Evolutionary conservation across 1,140 invertebrate genomes (phyloP).

Genomic region (Araneus ventricosus): DNA sequence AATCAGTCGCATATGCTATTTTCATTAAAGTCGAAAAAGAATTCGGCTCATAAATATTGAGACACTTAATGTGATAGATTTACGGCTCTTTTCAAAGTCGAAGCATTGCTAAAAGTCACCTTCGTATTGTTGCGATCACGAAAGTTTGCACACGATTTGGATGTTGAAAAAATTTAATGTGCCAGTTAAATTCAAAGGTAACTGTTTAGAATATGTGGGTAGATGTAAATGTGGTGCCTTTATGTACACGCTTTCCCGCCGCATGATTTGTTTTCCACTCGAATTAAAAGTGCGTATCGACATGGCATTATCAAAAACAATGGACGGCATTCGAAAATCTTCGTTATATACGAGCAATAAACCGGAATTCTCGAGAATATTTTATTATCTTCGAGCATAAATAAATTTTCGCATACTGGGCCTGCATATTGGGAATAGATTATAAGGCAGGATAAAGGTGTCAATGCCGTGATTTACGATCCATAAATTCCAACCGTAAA

Average conservation of each 20-base stretch:
- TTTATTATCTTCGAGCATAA: conserved; percentile 55
- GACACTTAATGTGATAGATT: neutral
- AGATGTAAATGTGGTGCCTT: conserved; percentile 33
- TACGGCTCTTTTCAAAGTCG: neutral
- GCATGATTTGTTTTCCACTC: conserved; percentile 36
- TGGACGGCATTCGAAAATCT: conserved; percentile 49
- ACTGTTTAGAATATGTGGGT: conserved; percentile 37
- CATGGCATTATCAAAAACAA: conserved; percentile 54
- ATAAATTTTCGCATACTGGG: conserved; percentile 65
- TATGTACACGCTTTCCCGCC: conserved; percentile 54
- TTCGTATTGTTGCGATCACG: neutral
- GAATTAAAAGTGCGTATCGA: conserved; percentile 63
- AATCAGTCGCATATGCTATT: neutral
- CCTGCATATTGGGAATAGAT: conserved; percentile 73
- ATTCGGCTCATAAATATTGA: conserved; percentile 1
- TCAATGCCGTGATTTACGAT: conserved; percentile 64
- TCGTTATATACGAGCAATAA: conserved; percentile 71
- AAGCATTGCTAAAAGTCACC: neutral
- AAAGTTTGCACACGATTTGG: conserved; percentile 39
- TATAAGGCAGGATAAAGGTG: conserved; percentile 65
- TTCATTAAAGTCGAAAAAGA: conserved; percentile 26
- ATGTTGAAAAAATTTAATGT: conserved; percentile 45
- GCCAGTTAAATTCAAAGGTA: conserved; percentile 9
- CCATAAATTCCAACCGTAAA: conserved; percentile 57
- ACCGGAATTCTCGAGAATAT: conserved; percentile 60